Evolutionary conservation across 2,888 invertebrate genomes (phyloP), one percentile per base, ranked within the genome.

Genomic region (Nymphalis polychloros): DNA sequence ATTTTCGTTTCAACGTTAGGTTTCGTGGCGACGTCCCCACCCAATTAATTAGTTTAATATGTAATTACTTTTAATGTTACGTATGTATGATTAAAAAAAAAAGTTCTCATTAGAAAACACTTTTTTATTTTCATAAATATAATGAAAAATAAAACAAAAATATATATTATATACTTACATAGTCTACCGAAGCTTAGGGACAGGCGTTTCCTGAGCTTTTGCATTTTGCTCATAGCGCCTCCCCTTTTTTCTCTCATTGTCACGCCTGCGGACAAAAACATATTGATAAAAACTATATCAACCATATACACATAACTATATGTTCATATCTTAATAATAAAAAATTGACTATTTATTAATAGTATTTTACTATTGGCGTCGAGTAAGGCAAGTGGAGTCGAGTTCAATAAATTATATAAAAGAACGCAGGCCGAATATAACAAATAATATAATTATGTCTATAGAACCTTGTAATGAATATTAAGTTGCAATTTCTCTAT

Each of bases 181-280:
- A 98, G 94, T 95, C 98, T 95, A 89, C 98, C 98, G 93, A 98
- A 98, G 93, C 98, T 98, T 90, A 98, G 97, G 85, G 98, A 98
- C 86, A 98, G 95, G 89, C 98, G 95, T 94, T 98, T 97, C 93
- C 97, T 97, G 84, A 98, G 95, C 93, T 98, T 98, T 93, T 98
- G 98, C 93, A 97, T 97, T 91, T 96, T 95, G 89, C 97, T 97
- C 88, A 98, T 94, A 78, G 97, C 97, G 82, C 97, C 97, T 79
- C 96, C 96, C 90, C 97, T 97, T 93, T 98, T 98, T 93, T 97
- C 97, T 89, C 97, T 95, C 97, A 97, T 97, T 86, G 97, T 96
- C 93, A 97, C 97, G 90, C 95, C 95, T 93, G 94, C 78, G 71
- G 88, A 90, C 79, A 93, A 93, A 79, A 79, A 81, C 78, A 78